phyloP scores from a whole-genome alignment of 2,888 invertebrate genomes.

The Phytoseiulus persimilis region DNA sequence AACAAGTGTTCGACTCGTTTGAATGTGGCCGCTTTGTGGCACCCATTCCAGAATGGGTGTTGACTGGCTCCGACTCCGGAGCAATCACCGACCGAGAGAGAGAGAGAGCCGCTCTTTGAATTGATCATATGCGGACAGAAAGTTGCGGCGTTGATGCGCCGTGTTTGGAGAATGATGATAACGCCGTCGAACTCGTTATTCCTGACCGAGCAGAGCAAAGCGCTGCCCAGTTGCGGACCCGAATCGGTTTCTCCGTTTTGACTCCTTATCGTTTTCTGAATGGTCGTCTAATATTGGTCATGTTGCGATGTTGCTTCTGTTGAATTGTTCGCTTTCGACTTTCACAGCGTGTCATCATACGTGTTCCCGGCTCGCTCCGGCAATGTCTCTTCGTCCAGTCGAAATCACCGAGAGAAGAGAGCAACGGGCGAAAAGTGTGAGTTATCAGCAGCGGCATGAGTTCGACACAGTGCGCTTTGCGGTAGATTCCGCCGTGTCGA shows the following conservation, averaged over 20 bases:
- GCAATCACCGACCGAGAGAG: neutral
- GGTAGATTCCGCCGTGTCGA: neutral
- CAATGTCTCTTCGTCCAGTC: neutral
- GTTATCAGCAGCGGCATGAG: neutral
- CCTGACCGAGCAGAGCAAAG: neutral
- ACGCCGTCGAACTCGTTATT: neutral
- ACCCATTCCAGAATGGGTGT: no score
- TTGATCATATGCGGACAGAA: neutral
- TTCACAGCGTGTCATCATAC: neutral
- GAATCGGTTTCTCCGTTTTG: neutral
- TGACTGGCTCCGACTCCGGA: neutral
- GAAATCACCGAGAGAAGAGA: neutral
- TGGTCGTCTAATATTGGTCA: neutral
- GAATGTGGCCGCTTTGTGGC: no score
- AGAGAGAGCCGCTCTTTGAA: neutral
- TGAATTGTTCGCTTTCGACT: neutral
- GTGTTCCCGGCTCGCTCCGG: neutral
- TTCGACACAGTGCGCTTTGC: neutral
- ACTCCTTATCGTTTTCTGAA: neutral
- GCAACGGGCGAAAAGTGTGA: neutral
- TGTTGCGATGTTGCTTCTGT: neutral
- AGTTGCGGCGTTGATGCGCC: neutral
- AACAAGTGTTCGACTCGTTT: no score
- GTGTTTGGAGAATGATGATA: neutral
- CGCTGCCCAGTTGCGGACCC: neutral